Base-by-base conservation (phyloP, 2,888 invertebrate genomes). In the Priocnemis perturbator region DNA sequence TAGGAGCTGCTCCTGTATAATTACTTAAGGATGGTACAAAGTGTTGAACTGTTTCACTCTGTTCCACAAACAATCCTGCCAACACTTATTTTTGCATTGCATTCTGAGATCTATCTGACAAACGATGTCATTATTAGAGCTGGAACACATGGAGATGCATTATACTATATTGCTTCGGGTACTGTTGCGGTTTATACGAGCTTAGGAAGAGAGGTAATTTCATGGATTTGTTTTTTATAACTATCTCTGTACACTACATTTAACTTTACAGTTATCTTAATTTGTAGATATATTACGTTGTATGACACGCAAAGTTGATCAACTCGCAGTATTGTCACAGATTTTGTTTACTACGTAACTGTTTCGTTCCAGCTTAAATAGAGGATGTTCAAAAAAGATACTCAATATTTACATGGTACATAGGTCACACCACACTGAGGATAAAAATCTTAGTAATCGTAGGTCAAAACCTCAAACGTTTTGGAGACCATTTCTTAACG, bases 131-230 rank as follows among this genome's bases (percentile, higher is more conserved):
- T 91, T 20, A 83, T 90, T 9, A 83, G 85, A 60, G 85, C 88
- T 20, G 89, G 88, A 0, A 82, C 84, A 0, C 62, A 70, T 0
- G 89, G 89, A 0, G 85, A 87, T 23, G 78, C 85, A 4, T 83
- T 91, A 72, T 90, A 85, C 63, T 90, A 90, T 52, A 83, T 91
- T 55, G 85, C 84, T 47, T 86, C 86, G 3, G 91, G 91, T 7
- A 89, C 90, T 0, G 90, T 90, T n/a, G 89, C 90, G 2, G 85
- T 90, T 23, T 90, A 89, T 63, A 89, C 89, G 4, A 77, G 77
- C 11, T 71, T 71, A 1, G 90, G 89, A 50, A 89, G 85, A 83
- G 90, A 90, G 81, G 89, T 89, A 75, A 73, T 15, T 58, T 50
- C 58, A 26, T 4, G 26, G 7, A 26, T 23, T 4, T 55, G 11